phyloP scores from a whole-genome alignment of 2,113 vertebrate species.

The Larimichthys crocea region DNA sequence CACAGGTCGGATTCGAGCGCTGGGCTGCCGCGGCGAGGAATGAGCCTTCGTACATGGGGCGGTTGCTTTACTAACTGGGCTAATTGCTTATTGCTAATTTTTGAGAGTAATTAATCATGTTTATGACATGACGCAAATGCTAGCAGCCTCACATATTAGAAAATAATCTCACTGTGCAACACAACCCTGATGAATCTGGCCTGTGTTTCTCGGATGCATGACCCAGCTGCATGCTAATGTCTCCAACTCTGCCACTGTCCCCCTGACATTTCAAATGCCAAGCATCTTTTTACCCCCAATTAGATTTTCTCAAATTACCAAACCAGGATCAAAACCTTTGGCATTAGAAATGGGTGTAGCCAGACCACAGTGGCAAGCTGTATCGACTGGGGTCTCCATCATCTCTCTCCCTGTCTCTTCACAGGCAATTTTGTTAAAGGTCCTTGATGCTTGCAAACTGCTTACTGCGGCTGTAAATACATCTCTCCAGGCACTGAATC shows the following conservation, averaged over 20 bases:
- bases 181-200: background rate
- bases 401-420: slow-evolving; percentile 64
- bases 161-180: background rate
- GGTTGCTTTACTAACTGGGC: no score
- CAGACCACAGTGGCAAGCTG: slow-evolving; percentile 49
- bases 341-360: slow-evolving; percentile 66
- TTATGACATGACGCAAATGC: background rate
- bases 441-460: slow-evolving; percentile 72
- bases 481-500: slow-evolving; percentile 73
- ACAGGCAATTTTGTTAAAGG: slow-evolving; percentile 81
- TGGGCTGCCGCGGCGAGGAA: no score
- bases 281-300: slow-evolving; percentile 51
- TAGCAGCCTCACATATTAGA: background rate
- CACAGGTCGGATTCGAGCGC: no score
- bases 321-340: slow-evolving; percentile 69
- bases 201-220: background rate
- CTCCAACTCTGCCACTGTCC: slow-evolving; percentile 4
- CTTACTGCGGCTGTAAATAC: slow-evolving; percentile 77
- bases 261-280: slow-evolving; percentile 52
- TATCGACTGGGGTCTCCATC: slow-evolving; percentile 66
- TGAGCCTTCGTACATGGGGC: no score
- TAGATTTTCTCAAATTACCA: slow-evolving; percentile 65
- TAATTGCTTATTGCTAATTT: background rate
- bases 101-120: no score
- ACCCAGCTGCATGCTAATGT: slow-evolving; percentile 34